A percentile compares a stretch with the other conserved stretches of the same genome.
These are phyloP conservation scores for Mormyrus hasselquistii DNA, from an alignment of 2,797 vertebrate species.

Conservation along the genomic window DNA sequence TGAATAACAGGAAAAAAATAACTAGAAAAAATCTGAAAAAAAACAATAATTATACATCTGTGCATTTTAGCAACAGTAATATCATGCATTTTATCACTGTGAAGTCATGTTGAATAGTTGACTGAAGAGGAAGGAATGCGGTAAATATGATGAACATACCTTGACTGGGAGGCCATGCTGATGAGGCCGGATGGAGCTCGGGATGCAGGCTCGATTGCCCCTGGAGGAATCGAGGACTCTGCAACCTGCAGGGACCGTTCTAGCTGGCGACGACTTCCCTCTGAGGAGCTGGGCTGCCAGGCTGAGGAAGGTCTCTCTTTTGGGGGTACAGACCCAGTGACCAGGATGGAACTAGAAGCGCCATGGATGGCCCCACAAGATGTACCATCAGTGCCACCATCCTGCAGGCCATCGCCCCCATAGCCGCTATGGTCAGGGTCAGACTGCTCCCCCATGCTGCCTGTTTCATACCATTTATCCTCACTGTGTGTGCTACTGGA, in stretches of 20 bases:
- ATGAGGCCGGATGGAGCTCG: neutral
- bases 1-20: neutral
- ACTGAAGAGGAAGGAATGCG: neutral
- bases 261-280: constrained; percentile 71
- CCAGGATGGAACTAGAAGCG: constrained; percentile 76
- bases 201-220: constrained; percentile 27
- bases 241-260: constrained; percentile 71
- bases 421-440: constrained; percentile 83
- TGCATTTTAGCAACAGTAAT: neutral
- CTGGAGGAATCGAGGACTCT: constrained; percentile 73
- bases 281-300: constrained; percentile 85
- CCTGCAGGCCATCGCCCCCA: constrained; percentile 80
- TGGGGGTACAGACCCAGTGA: constrained; percentile 58
- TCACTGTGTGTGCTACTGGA: constrained; percentile 92
- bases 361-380: constrained; percentile 77
- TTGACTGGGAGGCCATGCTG: constrained; percentile 40
- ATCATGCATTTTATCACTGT: neutral
- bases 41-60: neutral
- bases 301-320: constrained; percentile 75
- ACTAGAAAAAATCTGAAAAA: neutral
- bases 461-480: constrained; percentile 94
- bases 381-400: constrained; percentile 88
- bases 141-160: neutral
- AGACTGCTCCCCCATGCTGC: constrained; percentile 65
- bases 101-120: neutral